Percentiles rank a stretch among this genome's conserved stretches.
Evolutionary conservation across 2,113 vertebrate species (phyloP).

Genomic region (Engystomops pustulosus): DNA sequence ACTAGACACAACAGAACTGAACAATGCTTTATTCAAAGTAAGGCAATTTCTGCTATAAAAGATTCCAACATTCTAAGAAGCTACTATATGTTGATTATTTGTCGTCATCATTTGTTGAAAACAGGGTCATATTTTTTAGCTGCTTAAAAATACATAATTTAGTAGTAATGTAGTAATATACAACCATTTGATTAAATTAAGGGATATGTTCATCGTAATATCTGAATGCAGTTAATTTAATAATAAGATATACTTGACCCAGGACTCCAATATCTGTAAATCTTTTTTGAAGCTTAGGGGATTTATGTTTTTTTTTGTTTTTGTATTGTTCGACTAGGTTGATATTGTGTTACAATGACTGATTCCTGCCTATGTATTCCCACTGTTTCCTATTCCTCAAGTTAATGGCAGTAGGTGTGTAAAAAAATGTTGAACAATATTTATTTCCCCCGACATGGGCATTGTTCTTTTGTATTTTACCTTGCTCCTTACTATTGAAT

Average conservation of each 20-base stretch:
- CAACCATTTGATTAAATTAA: background rate
- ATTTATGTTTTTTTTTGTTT: background rate
- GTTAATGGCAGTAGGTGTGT: background rate
- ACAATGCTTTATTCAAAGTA: background rate
- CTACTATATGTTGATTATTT: too few species aligned
- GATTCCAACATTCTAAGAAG: too few species aligned
- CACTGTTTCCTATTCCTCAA: background rate
- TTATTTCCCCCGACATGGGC: background rate
- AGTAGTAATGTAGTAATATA: background rate
- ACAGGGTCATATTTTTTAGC: background rate
- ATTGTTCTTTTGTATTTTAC: background rate
- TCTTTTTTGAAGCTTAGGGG: background rate
- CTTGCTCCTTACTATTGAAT: background rate
- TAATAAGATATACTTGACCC: background rate
- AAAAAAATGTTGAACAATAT: background rate
- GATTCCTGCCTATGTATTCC: background rate
- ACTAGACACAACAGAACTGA: background rate
- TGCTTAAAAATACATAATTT: background rate
- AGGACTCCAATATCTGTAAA: constrained; percentile 1
- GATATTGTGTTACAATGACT: background rate
- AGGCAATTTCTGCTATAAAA: too few species aligned
- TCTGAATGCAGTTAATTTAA: background rate
- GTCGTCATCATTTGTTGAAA: background rate
- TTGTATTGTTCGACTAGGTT: background rate
- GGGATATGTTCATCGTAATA: background rate